A percentile compares a stretch with the other conserved stretches of the same genome.
These are phyloP conservation scores for Oreochromis spilurus DNA, from an alignment of 2,113 vertebrate species.

Conservation along the genomic window DNA sequence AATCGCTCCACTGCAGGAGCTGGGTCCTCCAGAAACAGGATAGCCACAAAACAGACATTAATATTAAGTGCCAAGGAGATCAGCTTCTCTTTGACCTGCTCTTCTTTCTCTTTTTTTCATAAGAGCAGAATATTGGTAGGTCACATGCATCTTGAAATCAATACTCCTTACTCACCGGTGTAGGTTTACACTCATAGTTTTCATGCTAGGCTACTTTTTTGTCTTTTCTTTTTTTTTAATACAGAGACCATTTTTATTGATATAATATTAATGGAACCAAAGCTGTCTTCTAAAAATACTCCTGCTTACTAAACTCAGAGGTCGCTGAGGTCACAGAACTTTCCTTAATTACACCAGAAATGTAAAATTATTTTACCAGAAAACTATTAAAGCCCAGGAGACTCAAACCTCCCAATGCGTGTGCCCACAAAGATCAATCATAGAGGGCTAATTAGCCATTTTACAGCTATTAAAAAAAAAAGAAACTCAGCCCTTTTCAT, in stretches of 20 bases:
- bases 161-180: not conserved
- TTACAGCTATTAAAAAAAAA: constrained; percentile 49
- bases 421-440: constrained; percentile 52
- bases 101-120: constrained; percentile 20
- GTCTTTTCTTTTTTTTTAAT: not conserved
- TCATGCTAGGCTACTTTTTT: not conserved
- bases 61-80: constrained; percentile 68
- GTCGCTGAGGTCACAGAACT: constrained; percentile 11
- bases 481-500: constrained; percentile 41
- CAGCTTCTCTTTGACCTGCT: constrained; percentile 34
- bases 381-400: constrained; percentile 51
- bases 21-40: constrained; percentile 63
- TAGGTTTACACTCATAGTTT: not conserved
- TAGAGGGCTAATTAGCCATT: constrained; percentile 58
- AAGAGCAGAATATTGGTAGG: constrained; percentile 26
- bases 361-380: constrained; percentile 62
- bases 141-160: constrained; percentile 24
- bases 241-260: not conserved
- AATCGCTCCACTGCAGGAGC: constrained; percentile 56
- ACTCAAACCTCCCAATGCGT: constrained; percentile 42
- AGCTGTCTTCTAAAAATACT: not conserved
- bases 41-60: constrained; percentile 64
- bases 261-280: not conserved
- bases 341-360: constrained; percentile 52
- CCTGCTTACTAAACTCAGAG: not conserved